Evolutionary conservation across 2,113 vertebrate genomes (phyloP).

Genomic region (Elgaria multicarinata): DNA sequence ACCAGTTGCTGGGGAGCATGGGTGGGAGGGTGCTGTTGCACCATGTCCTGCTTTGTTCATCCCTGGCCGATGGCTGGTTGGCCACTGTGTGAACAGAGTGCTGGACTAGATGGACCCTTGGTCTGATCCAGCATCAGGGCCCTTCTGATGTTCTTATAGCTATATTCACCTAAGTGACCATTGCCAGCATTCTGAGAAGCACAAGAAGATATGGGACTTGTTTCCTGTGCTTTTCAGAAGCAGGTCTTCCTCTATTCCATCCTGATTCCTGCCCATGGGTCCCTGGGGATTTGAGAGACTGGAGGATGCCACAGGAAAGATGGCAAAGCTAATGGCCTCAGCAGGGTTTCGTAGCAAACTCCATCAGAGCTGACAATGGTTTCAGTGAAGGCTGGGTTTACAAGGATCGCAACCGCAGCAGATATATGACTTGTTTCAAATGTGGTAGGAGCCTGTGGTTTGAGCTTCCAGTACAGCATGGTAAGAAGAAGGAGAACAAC

Average conservation of each 20-base stretch:
- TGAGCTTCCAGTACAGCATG: slow-evolving; percentile 1
- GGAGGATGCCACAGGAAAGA: background rate
- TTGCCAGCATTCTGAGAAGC: background rate
- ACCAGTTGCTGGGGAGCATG: too few species aligned
- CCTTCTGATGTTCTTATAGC: too few species aligned
- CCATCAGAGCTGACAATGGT: background rate
- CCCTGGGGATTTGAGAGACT: background rate
- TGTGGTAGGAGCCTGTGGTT: slow-evolving; percentile 3
- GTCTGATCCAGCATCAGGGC: too few species aligned
- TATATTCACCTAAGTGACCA: background rate
- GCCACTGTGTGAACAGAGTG: too few species aligned
- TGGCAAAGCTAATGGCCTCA: background rate
- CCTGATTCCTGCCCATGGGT: background rate
- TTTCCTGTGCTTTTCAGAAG: background rate
- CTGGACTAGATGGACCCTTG: too few species aligned
- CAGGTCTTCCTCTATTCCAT: background rate
- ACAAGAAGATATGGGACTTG: background rate
- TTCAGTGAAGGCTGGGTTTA: background rate
- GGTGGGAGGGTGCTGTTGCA: too few species aligned
- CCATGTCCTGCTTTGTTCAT: too few species aligned
- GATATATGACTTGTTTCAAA: background rate
- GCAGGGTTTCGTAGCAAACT: background rate
- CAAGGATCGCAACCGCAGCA: background rate
- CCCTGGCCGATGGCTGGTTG: too few species aligned
- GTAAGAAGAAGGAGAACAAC: background rate